Evolutionary conservation across 1,140 invertebrate species (phyloP), one percentile per base, ranked within the genome.

Genomic region (Drosophila willistoni): DNA sequence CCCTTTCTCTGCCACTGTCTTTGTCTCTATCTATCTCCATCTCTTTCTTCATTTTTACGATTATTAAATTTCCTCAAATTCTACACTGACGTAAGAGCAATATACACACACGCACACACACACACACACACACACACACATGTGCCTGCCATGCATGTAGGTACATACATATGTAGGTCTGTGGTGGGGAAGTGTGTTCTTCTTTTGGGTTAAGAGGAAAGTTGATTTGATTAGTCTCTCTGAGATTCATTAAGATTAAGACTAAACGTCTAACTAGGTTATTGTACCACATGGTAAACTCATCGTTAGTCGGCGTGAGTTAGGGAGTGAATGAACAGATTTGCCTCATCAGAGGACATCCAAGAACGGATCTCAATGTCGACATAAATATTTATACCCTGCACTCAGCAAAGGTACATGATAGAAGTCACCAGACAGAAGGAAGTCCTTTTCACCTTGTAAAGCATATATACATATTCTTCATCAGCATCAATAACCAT

Each of bases 51-150:
- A 73, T 87, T 87, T 85, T 86, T 86, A 86, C 71, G 71, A 85
- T 85, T 85, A 86, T 81, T 85, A 81, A 85, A 86, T 85, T 84
- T 85, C 68, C 82, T 69, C 75, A 78, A 85, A 85, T 80, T 51
- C 44, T 51, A 51, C 44, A 51, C 44, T 51, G 44, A 51, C 44
- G 44, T 51, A 51, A 51, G 44, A 51, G 44, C 22, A 51, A 51
- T 22, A 51, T 1, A 51, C 17, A 22, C 10, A 51, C 17, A 51
- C 4, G 2, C 14, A 47, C 1, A 22, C 1, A 22, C 19, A 22
- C 19, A 22, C 41, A 44, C 4, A 44, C n/a, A 17, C 2, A 14
- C 41, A 44, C n/a, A n/a, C n/a, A n/a, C n/a, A n/a, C n/a, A n/a
- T n/a, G n/a, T n/a, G n/a, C n/a, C n/a, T n/a, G 2, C 2, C 5